A percentile compares a stretch with the other conserved stretches of the same genome.
Evolutionary conservation across 2,888 invertebrate genomes (phyloP).

Genomic region (Lochmaea capreae): DNA sequence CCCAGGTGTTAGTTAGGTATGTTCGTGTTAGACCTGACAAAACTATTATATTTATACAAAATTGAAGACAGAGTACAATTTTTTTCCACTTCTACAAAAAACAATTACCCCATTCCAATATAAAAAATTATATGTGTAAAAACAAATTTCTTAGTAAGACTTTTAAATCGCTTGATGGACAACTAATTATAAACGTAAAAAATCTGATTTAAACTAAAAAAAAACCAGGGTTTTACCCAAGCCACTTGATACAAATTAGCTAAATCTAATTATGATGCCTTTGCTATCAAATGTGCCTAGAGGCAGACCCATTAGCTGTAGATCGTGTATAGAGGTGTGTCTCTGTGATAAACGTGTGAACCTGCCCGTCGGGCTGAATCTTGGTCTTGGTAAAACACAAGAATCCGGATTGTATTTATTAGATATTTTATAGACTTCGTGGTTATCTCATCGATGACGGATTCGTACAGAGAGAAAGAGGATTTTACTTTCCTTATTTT

Average conservation of each 20-base stretch:
- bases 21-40: too few relatives aligned
- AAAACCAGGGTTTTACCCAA: background rate
- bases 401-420: slow-evolving; percentile 40
- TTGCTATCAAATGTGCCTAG: slow-evolving; percentile 35
- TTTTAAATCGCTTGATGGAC: too few relatives aligned
- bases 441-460: slow-evolving; percentile 23
- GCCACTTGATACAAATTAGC: slow-evolving; percentile 30
- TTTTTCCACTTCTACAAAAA: too few relatives aligned
- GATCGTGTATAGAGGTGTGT: slow-evolving; percentile 43
- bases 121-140: too few relatives aligned
- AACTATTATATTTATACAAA: too few relatives aligned
- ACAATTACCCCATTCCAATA: too few relatives aligned
- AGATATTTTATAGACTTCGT: slow-evolving; percentile 31
- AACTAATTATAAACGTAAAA: too few relatives aligned
- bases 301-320: slow-evolving; percentile 37
- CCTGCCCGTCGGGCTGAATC: slow-evolving; percentile 30
- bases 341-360: slow-evolving; percentile 45
- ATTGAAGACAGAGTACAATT: too few relatives aligned
- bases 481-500: background rate
- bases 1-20: too few relatives aligned
- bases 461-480: background rate
- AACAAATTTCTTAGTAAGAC: too few relatives aligned
- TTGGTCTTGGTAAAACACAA: slow-evolving; percentile 34
- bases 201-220: background rate
- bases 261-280: slow-evolving; percentile 40